These are phyloP conservation scores for Mellilla xanthometata DNA, from an alignment of 2,888 invertebrate species.

Conservation along the genomic window DNA sequence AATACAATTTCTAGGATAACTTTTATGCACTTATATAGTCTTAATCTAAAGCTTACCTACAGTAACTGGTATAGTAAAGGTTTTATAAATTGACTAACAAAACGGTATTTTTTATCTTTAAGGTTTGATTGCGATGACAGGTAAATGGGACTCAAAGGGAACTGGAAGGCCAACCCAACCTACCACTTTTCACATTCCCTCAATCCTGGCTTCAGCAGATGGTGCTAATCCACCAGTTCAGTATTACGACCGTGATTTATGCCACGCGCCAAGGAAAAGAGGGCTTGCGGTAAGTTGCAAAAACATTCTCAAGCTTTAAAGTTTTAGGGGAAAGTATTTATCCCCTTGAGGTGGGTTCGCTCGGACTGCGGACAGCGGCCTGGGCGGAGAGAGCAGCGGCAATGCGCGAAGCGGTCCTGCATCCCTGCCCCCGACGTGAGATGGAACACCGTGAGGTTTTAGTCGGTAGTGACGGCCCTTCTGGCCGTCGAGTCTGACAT, in stretches of 20 bases:
- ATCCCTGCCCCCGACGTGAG: too few species aligned
- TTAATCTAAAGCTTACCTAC: neutral
- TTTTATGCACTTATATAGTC: too few species aligned
- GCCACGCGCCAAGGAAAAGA: constrained; percentile 44
- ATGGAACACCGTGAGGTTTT: too few species aligned
- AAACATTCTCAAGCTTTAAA: neutral
- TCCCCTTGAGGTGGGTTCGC: too few species aligned
- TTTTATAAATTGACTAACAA: too few species aligned
- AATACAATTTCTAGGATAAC: too few species aligned
- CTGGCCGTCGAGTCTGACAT: too few species aligned
- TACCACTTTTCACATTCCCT: constrained; percentile 36
- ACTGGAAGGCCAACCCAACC: constrained; percentile 6
- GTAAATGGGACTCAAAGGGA: constrained; percentile 49
- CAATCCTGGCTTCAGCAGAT: constrained; percentile 48
- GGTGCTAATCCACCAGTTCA: constrained; percentile 46
- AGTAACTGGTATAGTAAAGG: neutral
- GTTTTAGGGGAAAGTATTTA: neutral
- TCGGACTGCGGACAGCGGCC: too few species aligned
- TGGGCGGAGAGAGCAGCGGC: too few species aligned
- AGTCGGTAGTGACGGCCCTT: too few species aligned
- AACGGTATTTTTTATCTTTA: constrained; percentile 18
- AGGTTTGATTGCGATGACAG: constrained; percentile 39
- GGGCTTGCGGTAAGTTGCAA: constrained; percentile 51
- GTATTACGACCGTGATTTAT: constrained; percentile 45
- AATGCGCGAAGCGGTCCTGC: too few species aligned